Conservation (phyloP, 2,888 invertebrate species). For the Notocelia uddmanniana region DNA sequence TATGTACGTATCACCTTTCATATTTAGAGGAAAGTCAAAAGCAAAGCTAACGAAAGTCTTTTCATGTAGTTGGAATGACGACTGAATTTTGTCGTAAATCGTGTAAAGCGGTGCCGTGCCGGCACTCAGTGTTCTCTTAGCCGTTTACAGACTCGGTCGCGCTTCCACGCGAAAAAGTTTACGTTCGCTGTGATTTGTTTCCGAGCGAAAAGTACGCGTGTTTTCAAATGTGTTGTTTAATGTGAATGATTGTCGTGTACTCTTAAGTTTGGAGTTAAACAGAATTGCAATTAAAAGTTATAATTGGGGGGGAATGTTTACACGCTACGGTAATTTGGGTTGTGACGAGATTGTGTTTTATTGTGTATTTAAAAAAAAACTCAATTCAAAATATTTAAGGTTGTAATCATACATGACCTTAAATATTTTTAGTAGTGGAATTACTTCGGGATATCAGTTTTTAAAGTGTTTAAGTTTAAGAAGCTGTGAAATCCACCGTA, state of each 20-base stretch:
- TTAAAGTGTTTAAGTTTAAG: not conserved
- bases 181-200: not conserved
- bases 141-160: slow-evolving; percentile 8
- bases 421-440: not conserved
- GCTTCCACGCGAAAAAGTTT: slow-evolving; percentile 9
- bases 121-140: not conserved
- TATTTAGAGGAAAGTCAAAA: too few relatives aligned
- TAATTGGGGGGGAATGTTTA: not conserved
- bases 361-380: too few relatives aligned
- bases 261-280: not conserved
- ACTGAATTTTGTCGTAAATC: not conserved
- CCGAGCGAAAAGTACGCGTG: not conserved
- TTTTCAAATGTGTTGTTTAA: not conserved
- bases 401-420: too few relatives aligned
- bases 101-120: not conserved
- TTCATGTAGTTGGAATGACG: not conserved
- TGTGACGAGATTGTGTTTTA: too few relatives aligned
- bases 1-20: too few relatives aligned
- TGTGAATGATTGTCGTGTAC: slow-evolving; percentile 7
- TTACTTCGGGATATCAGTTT: not conserved
- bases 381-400: too few relatives aligned
- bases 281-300: not conserved
- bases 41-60: not conserved
- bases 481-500: too few relatives aligned
- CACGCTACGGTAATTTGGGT: not conserved